Base-by-base conservation (phyloP, 2,888 invertebrate species). In the Himalopsyche japonica region DNA sequence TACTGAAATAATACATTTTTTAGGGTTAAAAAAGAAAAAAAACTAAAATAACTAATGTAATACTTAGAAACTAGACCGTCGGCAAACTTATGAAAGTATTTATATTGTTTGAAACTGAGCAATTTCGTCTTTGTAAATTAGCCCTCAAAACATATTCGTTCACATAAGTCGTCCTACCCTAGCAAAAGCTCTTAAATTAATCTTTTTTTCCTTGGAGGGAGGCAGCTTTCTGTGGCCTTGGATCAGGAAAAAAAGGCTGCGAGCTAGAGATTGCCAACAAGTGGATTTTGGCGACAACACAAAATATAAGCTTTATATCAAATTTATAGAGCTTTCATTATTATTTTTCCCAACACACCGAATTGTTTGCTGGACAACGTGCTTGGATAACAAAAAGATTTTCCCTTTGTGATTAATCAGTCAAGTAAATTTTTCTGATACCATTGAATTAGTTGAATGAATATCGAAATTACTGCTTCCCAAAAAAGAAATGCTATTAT, bases 321-420 rank as follows among this genome's bases (percentile, higher is more conserved):
- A 70, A 70, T 70, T 70, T 70, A 70, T 70, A 70, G 70, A 70
- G 70, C 70, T 70, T 70, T 70, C 70, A 70, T 70, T 70, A 70
- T 70, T 70, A 70, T 30, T 70, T 70, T 27, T 70, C 27, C 70
- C 12, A 27, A 70, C 70, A 12, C 27, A 70, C 24, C 8, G 70
- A 10, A 70, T 70, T 70, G 70, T 70, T 70, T 70, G 70, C 30
- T 4, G 70, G 70, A 70, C 27, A 30, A 70, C 70, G 70, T 70
- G 70, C 70, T 30, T 70, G 27, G 70, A 30, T 12, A 70, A 70
- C 70, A 70, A 70, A 27, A 70, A 70, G 70, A 27, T 70, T 70
- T 70, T 70, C 70, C 27, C 27, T 70, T 24, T 27, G 27, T 70
- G 70, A 70, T 70, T 70, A 70, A 70, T 70, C 70, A 27, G 30